Evolutionary conservation across 2,113 vertebrate species (phyloP).

Genomic region (Girardinichthys multiradiatus): DNA sequence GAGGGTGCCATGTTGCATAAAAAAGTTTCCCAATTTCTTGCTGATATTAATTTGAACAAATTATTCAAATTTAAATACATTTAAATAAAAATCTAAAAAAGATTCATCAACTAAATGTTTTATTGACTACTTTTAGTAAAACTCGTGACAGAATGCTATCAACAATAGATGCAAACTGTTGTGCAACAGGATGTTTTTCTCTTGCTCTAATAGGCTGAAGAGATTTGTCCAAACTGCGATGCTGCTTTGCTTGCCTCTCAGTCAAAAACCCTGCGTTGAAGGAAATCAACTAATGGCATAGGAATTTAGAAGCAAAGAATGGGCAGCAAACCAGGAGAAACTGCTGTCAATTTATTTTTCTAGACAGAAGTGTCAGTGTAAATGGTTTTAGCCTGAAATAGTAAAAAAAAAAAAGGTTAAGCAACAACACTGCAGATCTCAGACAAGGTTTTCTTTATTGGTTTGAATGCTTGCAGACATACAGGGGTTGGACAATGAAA

Average conservation of each 20-base stretch:
- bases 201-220: conserved; percentile 53
- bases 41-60: neutral
- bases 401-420: too few species aligned
- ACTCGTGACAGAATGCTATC: conserved; percentile 26
- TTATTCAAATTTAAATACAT: too few species aligned
- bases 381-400: neutral
- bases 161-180: conserved; percentile 40
- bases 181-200: conserved; percentile 54
- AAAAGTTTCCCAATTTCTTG: conserved; percentile 2
- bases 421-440: too few species aligned
- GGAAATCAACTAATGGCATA: conserved; percentile 41
- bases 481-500: too few species aligned
- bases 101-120: conserved; percentile 30
- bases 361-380: neutral
- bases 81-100: too few species aligned
- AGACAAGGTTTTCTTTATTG: neutral
- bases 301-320: conserved; percentile 31
- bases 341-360: neutral
- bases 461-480: neutral
- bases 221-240: conserved; percentile 42
- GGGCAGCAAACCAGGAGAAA: conserved; percentile 11
- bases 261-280: conserved; percentile 25
- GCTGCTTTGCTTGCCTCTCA: conserved; percentile 30
- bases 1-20: neutral
- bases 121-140: conserved; percentile 11